Evolutionary conservation across 2,888 invertebrate species (phyloP), one percentile per base, ranked within the genome.

Genomic region (Agonopterix arenella): DNA sequence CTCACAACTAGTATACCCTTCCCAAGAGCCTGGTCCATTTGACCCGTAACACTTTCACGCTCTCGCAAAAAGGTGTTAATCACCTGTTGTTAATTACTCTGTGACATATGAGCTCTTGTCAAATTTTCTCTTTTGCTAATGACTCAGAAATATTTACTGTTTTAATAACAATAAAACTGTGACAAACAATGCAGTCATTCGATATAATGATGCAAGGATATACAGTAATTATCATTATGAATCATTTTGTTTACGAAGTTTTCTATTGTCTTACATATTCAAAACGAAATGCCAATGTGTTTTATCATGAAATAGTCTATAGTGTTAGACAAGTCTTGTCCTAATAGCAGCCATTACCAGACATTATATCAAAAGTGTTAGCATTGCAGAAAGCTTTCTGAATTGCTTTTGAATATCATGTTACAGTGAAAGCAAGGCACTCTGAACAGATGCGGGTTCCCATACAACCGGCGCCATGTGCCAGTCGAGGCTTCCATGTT

Each of bases 391-490:
- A 41, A 47, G 40, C 41, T 41, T 41, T 41, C 11, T 8, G 40
- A 28, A 45, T 47, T 48, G 52, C 45, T 47, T 53, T 48, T 45
- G 44, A 52, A 47, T 46, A 51, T 48, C 58, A 56, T 57, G 61
- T 55, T 62, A 57, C 51, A 42, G 41, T 43, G 45, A 55, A 59
- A 62, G 55, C 52, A 46, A 43, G 59, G 61, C 55, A 47, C 52
- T 49, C 46, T 49, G 51, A 62, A 55, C 68, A 72, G 60, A 66
- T 73, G 70, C 58, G 52, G 58, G 59, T 53, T 76, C 71, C 60
- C 73, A 64, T 68, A 57, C 59, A 65, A 68, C 61, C 54, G 54
- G 53, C 57, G 60, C 70, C 73, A 71, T 68, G 62, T 75, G 78
- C 60, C 53, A 40, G 45, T 45, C 54, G 52, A 58, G 60, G 56